Percentiles rank a stretch among this genome's conserved stretches.
phyloP scores from a whole-genome alignment of 2,797 vertebrate genomes.

The Pipistrellus pygmaeus region DNA sequence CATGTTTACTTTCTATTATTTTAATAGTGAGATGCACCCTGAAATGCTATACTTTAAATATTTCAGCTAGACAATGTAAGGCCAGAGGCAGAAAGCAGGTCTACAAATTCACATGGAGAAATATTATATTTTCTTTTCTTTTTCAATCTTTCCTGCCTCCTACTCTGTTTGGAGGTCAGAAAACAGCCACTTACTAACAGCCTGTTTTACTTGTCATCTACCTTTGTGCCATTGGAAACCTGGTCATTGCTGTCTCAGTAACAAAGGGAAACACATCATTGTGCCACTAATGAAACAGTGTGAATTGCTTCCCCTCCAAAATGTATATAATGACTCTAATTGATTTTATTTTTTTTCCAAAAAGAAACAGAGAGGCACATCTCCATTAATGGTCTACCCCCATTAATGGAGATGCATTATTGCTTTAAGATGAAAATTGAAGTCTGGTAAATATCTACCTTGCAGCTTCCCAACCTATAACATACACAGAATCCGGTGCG shows the following conservation, averaged over 20 bases:
- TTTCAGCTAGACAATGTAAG: neutral
- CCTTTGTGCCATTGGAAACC: constrained; percentile 85
- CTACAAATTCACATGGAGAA: neutral
- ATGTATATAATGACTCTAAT: constrained; percentile 81
- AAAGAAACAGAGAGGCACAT: constrained; percentile 71
- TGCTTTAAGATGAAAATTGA: constrained; percentile 71
- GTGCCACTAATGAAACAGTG: constrained; percentile 75
- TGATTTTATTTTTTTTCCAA: constrained; percentile 78
- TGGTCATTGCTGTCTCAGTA: constrained; percentile 86
- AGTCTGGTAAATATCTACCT: constrained; percentile 59
- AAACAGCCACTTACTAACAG: constrained; percentile 78
- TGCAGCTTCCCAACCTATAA: neutral
- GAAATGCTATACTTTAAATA: constrained; percentile 70
- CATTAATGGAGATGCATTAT: constrained; percentile 71
- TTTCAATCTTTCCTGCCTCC: constrained; percentile 1
- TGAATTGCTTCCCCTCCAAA: constrained; percentile 76
- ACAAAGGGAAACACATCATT: constrained; percentile 83
- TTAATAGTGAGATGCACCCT: constrained; percentile 56
- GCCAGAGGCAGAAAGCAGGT: neutral
- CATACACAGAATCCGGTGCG: neutral
- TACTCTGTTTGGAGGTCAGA: constrained; percentile 60
- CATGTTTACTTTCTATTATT: constrained; percentile 54
- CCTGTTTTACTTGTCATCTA: constrained; percentile 77
- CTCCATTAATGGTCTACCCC: too few relatives aligned
- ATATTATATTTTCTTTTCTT: neutral